Conservation (phyloP, 92 coral and sea anemone genomes). For the Montipora capitata region DNA sequence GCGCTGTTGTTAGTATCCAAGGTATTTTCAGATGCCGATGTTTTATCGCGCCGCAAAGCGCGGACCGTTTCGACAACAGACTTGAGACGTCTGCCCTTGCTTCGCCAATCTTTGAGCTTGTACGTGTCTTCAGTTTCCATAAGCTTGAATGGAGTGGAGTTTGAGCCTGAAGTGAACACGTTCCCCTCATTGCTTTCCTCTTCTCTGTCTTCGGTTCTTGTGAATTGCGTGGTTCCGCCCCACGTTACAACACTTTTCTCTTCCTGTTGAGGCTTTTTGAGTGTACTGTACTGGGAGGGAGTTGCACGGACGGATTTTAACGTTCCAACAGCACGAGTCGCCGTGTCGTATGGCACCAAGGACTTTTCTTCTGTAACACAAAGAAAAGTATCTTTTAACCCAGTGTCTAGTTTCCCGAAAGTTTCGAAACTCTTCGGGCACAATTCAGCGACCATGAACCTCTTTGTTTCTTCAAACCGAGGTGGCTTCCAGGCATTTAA, state of each 20-base stretch:
- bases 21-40: slow-evolving; percentile 7
- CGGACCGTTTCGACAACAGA: slow-evolving; percentile 41
- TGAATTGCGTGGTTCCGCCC: neutral
- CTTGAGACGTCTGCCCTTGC: slow-evolving; percentile 22
- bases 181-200: neutral
- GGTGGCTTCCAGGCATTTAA: no score
- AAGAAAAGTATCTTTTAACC: no score
- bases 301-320: neutral
- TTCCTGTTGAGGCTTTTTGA: neutral
- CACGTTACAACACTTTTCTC: neutral
- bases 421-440: no score
- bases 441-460: no score
- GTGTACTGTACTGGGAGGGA: neutral
- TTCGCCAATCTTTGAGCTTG: slow-evolving; percentile 46
- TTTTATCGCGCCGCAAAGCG: slow-evolving; percentile 20
- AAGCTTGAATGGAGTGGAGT: neutral
- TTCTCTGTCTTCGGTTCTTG: neutral
- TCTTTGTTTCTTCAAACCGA: no score
- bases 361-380: neutral
- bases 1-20: slow-evolving; percentile 22
- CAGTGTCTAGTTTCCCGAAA: no score
- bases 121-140: neutral
- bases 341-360: neutral
- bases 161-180: neutral
- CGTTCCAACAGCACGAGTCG: neutral